These are phyloP conservation scores for Galago senegalensis DNA, from an alignment of 2,797 vertebrate genomes.

Conservation along the genomic window DNA sequence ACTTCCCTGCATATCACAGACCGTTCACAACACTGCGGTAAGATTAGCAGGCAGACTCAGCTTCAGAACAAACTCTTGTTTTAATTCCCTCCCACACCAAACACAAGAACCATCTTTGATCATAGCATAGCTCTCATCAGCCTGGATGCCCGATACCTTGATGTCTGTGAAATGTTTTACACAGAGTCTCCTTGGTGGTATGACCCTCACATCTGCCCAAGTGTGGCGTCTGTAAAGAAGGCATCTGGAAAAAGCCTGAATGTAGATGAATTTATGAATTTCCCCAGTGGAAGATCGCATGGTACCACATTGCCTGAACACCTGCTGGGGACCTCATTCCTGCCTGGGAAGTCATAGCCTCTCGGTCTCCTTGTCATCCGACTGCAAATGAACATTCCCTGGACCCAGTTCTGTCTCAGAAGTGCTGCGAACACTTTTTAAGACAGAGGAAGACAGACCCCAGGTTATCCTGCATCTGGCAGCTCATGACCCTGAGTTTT, in stretches of 20 bases:
- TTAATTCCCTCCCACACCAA: not conserved
- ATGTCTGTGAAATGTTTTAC: not conserved
- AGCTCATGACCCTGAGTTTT: no score
- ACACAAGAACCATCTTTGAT: not conserved
- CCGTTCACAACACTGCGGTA: not conserved
- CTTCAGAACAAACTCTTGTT: not conserved
- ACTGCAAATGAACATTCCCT: no score
- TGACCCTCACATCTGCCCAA: fast-evolving
- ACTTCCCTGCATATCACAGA: not conserved
- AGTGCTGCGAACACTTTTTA: no score
- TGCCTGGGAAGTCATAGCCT: no score
- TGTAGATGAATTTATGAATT: not conserved
- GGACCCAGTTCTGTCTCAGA: no score
- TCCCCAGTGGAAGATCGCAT: not conserved
- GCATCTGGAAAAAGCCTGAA: not conserved
- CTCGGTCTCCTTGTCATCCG: no score
- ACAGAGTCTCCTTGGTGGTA: not conserved
- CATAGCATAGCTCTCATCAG: not conserved
- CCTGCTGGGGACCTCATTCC: no score
- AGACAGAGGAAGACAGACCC: no score
- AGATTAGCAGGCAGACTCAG: not conserved
- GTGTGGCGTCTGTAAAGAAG: fast-evolving
- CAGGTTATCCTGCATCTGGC: no score
- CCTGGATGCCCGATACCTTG: not conserved
- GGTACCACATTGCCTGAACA: no score